Conservation (phyloP, 2,888 invertebrate species). For the Andrena hattorfiana region DNA sequence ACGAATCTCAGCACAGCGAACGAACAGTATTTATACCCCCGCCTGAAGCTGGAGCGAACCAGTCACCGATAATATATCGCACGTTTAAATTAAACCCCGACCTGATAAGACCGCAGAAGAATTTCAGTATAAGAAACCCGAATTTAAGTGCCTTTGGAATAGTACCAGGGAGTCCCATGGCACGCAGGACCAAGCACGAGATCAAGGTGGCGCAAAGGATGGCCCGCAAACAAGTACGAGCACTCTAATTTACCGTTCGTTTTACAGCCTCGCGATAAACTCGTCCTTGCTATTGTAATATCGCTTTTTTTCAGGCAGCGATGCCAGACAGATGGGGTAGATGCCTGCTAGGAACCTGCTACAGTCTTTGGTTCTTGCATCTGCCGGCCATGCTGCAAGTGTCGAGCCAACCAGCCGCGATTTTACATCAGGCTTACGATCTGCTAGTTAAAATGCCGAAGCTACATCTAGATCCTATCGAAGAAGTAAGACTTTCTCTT, state of each 20-base stretch:
- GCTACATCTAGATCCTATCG: constrained; percentile 92
- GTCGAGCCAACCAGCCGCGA: constrained; percentile 86
- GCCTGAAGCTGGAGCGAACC: constrained; percentile 90
- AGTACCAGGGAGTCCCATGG: constrained; percentile 95
- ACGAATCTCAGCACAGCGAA: constrained; percentile 92
- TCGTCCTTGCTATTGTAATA: background rate
- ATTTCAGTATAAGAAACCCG: constrained; percentile 80
- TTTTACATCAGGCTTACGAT: constrained; percentile 90
- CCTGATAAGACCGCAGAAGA: constrained; percentile 86
- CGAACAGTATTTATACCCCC: constrained; percentile 97
- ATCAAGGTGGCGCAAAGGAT: constrained; percentile 95
- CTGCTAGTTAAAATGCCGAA: constrained; percentile 95
- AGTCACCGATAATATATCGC: constrained; percentile 85
- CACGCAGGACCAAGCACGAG: constrained; percentile 97
- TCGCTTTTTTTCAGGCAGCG: constrained; percentile 83
- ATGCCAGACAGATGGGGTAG: constrained; percentile 97
- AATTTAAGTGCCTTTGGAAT: constrained; percentile 83
- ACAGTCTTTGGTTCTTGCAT: constrained; percentile 98
- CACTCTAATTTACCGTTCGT: background rate
- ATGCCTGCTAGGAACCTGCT: constrained; percentile 94
- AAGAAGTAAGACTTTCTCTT: constrained; percentile 89
- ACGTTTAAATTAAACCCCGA: constrained; percentile 88
- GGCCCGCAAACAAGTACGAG: constrained; percentile 86
- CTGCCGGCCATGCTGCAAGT: constrained; percentile 93
- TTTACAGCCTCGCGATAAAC: background rate